Base-by-base conservation (phyloP, 2,797 vertebrate species). In the Crocidura indochinensis region DNA sequence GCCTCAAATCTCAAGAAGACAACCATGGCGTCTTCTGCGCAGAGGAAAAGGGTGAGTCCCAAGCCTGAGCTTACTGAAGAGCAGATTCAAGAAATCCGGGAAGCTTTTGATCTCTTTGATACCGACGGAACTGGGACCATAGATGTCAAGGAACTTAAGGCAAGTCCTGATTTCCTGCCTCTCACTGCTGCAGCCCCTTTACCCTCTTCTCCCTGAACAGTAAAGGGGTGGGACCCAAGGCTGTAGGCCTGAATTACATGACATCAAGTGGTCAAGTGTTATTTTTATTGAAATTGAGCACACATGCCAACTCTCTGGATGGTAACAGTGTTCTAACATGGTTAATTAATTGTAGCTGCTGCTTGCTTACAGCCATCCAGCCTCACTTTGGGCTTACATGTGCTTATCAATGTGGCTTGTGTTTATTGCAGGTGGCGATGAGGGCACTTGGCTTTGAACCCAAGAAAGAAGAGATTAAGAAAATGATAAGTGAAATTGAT, bases 401-500 rank as follows among this genome's bases (percentile, higher is more conserved):
- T 69, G 6, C 29, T 8, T 83, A 4, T 6, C 84, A 67, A 87
- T 44, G 68, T 93, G 56, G 15, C 44, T 0, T 17, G 91, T 31
- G 91, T 85, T 93, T 71, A 31, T 31, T 95, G 64, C 95, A 99
- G 99, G 99, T 99, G 46, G 99, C 99, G 27, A 99, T 99, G 99
- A 98, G 99, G 96, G 99, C 99, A 0, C 97, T 99, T 76, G 99
- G 99, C 0, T 99, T 99, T 95, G 99, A 99, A 94, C 99, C 99
- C 6, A 99, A 99, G 96, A 99, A 99, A 95, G 99, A 99, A 96
- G 99, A 99, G 96, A 99, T 99, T 95, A 99, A 99, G 97, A 99
- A 99, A 98, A 99, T 99, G 98, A 98, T 98, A 49, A 96, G 97
- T 1, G 99, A 99, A 84, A 98, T 99, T 7, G 99, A 99, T 95